Conservation (phyloP, 1,140 invertebrate genomes). For the Sitobion miscanthi region DNA sequence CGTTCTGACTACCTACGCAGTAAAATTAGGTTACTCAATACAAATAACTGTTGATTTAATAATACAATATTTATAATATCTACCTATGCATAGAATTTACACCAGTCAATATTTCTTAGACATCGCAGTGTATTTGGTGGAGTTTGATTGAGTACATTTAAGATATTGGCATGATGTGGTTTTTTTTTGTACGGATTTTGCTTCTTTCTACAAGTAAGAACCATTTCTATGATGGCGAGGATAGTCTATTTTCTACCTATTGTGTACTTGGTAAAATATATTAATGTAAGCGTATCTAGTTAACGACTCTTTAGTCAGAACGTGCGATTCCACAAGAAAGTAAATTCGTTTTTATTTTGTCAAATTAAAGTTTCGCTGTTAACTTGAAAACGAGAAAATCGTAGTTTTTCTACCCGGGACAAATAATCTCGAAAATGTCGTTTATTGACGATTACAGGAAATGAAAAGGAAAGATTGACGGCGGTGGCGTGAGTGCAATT, state of each 20-base stretch:
- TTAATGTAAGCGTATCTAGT: not conserved
- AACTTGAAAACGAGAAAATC: not conserved
- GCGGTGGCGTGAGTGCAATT: not conserved
- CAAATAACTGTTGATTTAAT: not conserved
- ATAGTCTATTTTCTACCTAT: not conserved
- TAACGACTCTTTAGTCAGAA: not conserved
- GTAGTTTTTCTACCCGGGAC: no score
- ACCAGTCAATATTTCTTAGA: not conserved
- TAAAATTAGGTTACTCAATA: not conserved
- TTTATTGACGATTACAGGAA: constrained; percentile 2
- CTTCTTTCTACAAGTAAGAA: not conserved
- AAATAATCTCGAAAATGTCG: not conserved
- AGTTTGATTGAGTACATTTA: not conserved
- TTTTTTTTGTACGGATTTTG: not conserved
- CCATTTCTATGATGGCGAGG: not conserved
- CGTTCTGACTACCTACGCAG: not conserved
- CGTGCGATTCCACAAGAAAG: not conserved
- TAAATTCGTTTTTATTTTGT: not conserved
- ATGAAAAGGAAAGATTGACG: not conserved
- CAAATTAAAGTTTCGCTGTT: not conserved
- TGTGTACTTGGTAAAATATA: not conserved
- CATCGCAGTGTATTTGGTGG: not conserved
- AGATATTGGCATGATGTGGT: not conserved
- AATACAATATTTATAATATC: not conserved
- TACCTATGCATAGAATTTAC: not conserved